Conservation (phyloP, 2,888 invertebrate species). For the Tholera decimalis region DNA sequence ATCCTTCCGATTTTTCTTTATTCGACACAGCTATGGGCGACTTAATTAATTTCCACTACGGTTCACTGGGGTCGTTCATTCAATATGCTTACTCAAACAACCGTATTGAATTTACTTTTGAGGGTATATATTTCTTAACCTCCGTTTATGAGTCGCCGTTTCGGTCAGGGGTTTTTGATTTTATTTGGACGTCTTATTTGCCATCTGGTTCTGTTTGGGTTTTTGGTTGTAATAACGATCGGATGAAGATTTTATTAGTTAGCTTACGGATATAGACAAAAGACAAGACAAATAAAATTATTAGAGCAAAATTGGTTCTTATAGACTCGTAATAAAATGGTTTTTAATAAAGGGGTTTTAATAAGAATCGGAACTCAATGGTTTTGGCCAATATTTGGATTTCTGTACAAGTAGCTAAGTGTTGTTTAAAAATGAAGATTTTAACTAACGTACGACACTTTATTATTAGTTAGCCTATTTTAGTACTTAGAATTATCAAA, state of each 20-base stretch:
- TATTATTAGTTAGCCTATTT: too few relatives aligned
- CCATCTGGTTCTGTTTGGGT: slow-evolving; percentile 36
- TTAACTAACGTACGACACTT: background rate
- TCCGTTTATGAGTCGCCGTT: slow-evolving; percentile 48
- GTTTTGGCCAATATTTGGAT: slow-evolving; percentile 26
- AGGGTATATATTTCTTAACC: slow-evolving; percentile 54
- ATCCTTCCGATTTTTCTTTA: slow-evolving; percentile 74
- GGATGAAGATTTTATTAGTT: slow-evolving; percentile 43
- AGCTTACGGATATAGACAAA: slow-evolving; percentile 14
- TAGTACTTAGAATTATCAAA: too few relatives aligned
- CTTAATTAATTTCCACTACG: slow-evolving; percentile 86
- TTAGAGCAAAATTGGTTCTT: slow-evolving; percentile 8
- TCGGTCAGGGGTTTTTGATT: slow-evolving; percentile 54
- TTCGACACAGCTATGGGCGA: slow-evolving; percentile 72
- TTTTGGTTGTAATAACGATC: slow-evolving; percentile 25
- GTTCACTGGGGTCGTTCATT: slow-evolving; percentile 69
- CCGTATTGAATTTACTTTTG: slow-evolving; percentile 65
- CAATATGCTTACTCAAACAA: slow-evolving; percentile 70
- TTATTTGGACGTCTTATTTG: slow-evolving; percentile 58
- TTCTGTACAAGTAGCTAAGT: background rate
- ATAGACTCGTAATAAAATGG: slow-evolving; percentile 6
- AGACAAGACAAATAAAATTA: slow-evolving; percentile 12
- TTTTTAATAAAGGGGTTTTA: slow-evolving; percentile 24
- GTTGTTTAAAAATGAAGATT: slow-evolving; percentile 12
- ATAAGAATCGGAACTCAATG: background rate